Conservation (phyloP, 2,888 invertebrate genomes). For the Athalia circularis region DNA sequence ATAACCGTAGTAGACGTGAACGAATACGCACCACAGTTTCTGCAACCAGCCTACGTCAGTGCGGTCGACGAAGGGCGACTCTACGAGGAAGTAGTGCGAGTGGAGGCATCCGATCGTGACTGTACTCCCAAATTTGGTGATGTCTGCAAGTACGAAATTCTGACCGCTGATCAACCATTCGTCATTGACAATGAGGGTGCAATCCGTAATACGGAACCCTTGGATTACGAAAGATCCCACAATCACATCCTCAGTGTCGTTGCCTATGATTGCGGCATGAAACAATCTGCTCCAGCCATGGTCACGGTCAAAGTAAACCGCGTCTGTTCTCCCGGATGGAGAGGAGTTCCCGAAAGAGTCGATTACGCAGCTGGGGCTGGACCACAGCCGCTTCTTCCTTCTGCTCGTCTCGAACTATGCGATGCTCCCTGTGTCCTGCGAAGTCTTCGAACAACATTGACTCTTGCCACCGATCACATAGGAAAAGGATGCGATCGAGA, state of each 20-base stretch:
- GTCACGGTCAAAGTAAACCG: conserved; percentile 93
- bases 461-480: conserved; percentile 88
- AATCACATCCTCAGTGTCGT: conserved; percentile 98
- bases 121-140: conserved; percentile 96
- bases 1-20: conserved; percentile 97
- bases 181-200: conserved; percentile 93
- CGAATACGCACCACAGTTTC: conserved; percentile 95
- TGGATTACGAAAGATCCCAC: conserved; percentile 94
- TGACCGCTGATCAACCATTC: conserved; percentile 93
- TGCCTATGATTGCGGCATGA: conserved; percentile 98
- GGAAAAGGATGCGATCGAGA: conserved; percentile 98
- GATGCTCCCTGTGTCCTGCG: conserved; percentile 78
- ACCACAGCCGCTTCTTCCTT: conserved; percentile 87
- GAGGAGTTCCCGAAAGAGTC: conserved; percentile 87
- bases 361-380: conserved; percentile 92
- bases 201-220: conserved; percentile 94
- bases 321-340: conserved; percentile 74
- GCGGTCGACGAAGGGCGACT: conserved; percentile 93
- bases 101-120: conserved; percentile 94
- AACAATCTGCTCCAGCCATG: conserved; percentile 94
- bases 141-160: conserved; percentile 98
- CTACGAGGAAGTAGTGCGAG: conserved; percentile 92
- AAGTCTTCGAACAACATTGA: conserved; percentile 79
- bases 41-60: conserved; percentile 92
- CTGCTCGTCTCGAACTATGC: conserved; percentile 82